These are phyloP conservation scores for Ruditapes philippinarum DNA, from an alignment of 1,140 invertebrate genomes.

Conservation along the genomic window DNA sequence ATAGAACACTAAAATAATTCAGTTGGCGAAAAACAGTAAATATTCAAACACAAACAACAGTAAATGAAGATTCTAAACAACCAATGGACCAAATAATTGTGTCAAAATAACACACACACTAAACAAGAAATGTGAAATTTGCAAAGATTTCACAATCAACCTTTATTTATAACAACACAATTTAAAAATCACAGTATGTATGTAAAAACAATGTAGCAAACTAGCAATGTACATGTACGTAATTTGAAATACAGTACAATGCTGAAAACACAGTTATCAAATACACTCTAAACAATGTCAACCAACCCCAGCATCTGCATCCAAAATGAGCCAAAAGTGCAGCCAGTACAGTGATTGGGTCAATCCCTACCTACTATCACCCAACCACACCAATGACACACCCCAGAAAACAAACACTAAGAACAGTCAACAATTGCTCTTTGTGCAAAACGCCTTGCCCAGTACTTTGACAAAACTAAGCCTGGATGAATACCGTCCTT, in stretches of 20 bases:
- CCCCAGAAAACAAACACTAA: too few species aligned
- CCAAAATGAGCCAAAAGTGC: neutral
- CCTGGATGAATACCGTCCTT: neutral
- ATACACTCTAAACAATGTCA: neutral
- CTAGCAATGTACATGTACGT: too few species aligned
- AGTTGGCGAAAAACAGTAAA: neutral
- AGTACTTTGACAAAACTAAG: neutral
- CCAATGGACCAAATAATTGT: neutral
- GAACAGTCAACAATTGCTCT: neutral
- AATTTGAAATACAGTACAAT: too few species aligned
- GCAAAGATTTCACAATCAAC: neutral
- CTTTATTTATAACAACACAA: neutral
- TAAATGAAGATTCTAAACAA: too few species aligned
- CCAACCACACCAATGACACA: neutral
- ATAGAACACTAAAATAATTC: neutral
- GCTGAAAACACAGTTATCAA: neutral
- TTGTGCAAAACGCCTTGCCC: neutral
- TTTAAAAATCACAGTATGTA: too few species aligned
- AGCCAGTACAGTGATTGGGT: neutral
- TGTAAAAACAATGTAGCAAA: too few species aligned
- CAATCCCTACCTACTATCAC: neutral
- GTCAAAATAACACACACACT: neutral
- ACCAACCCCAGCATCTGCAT: neutral
- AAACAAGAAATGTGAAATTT: neutral
- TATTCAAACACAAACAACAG: too few species aligned